Evolutionary conservation across 2,888 invertebrate genomes (phyloP).

Genomic region (Pandemis heparana): DNA sequence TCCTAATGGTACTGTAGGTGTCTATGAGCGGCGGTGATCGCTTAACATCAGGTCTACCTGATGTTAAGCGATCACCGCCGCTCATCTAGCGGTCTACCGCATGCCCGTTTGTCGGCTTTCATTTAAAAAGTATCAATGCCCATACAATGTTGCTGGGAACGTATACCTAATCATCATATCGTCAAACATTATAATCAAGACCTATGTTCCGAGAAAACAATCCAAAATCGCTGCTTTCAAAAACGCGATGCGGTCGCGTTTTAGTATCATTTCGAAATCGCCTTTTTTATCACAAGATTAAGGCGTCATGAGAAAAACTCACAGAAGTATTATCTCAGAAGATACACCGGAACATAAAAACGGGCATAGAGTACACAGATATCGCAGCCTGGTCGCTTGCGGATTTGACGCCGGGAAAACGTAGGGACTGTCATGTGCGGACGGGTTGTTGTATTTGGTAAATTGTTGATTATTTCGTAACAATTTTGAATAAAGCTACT

Average conservation of each 20-base stretch:
- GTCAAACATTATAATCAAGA: conserved; percentile 11
- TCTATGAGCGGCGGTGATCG: background rate
- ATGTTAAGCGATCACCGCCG: too few relatives aligned
- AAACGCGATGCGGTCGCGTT: conserved; percentile 37
- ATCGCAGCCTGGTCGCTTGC: conserved; percentile 1
- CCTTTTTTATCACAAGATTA: conserved; percentile 33
- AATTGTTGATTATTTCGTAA: too few relatives aligned
- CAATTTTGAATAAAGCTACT: too few relatives aligned
- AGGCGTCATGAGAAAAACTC: conserved; percentile 42
- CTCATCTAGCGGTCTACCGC: too few relatives aligned
- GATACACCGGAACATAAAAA: conserved; percentile 37
- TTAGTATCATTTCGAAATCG: conserved; percentile 42
- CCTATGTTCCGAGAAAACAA: conserved; percentile 21
- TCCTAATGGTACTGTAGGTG: conserved; percentile 1
- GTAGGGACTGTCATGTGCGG: background rate
- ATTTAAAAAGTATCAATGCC: too few relatives aligned
- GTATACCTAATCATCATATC: background rate
- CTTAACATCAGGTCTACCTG: too few relatives aligned
- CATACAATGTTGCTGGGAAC: too few relatives aligned
- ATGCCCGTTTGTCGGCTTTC: too few relatives aligned
- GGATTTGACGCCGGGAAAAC: background rate
- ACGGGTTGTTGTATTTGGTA: too few relatives aligned
- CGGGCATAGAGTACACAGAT: conserved; percentile 19
- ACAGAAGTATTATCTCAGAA: conserved; percentile 33
- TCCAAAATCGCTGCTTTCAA: conserved; percentile 24